phyloP scores from a whole-genome alignment of 2,797 vertebrate genomes.

The Eulemur coronatus region DNA sequence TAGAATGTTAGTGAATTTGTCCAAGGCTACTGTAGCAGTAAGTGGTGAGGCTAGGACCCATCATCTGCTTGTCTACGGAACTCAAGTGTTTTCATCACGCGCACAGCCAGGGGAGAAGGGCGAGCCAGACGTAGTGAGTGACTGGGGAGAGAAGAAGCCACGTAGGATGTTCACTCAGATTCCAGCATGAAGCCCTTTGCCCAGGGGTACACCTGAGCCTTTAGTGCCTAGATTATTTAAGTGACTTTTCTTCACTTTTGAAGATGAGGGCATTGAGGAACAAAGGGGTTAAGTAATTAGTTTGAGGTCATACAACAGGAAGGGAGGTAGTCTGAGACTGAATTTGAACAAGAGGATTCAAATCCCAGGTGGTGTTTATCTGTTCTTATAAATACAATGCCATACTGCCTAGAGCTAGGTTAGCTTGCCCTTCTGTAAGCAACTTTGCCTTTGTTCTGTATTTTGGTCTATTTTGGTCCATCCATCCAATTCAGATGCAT shows the following conservation, averaged over 20 bases:
- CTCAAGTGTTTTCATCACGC: not conserved
- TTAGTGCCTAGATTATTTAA: not conserved
- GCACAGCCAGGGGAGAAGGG: not conserved
- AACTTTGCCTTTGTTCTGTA: slow-evolving; percentile 24
- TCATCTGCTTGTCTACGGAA: not conserved
- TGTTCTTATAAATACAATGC: not conserved
- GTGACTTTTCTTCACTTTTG: not conserved
- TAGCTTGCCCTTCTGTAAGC: not conserved
- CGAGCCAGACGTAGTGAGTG: not conserved
- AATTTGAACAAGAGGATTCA: not conserved
- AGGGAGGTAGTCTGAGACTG: not conserved
- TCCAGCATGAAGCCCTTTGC: not conserved
- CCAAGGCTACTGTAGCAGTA: not conserved
- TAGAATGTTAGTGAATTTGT: not conserved
- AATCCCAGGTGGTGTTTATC: not conserved
- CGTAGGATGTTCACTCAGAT: not conserved
- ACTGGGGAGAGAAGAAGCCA: not conserved
- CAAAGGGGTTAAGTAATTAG: not conserved
- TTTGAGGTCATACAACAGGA: not conserved
- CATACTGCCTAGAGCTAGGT: not conserved
- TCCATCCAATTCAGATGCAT: slow-evolving; percentile 7
- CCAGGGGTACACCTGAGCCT: not conserved
- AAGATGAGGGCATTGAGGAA: not conserved
- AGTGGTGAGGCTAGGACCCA: not conserved
- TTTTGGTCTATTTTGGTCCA: slow-evolving; percentile 8